Evolutionary conservation across 2,113 vertebrate genomes (phyloP).

Genomic region (Uria lomvia): DNA sequence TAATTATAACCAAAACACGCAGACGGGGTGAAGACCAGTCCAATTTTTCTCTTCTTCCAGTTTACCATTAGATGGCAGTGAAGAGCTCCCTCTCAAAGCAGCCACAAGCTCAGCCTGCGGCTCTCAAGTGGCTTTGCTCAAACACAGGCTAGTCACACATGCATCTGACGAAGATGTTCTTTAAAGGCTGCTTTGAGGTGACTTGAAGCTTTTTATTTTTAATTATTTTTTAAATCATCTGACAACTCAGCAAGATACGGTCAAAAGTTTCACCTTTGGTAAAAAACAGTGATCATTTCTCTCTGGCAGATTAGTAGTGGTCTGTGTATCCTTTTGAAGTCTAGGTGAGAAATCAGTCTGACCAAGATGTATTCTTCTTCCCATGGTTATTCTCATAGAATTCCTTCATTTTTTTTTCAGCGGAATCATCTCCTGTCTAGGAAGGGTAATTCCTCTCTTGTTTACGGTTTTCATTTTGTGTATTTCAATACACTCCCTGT

Average conservation of each 20-base stretch:
- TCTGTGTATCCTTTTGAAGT: background rate
- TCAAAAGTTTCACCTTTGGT: background rate
- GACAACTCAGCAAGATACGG: background rate
- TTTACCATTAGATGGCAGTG: constrained; percentile 47
- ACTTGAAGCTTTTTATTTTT: background rate
- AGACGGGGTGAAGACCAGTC: fast-evolving
- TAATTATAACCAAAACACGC: background rate
- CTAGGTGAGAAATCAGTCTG: background rate
- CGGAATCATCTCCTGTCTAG: background rate
- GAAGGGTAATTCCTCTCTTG: background rate
- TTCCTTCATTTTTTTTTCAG: fast-evolving
- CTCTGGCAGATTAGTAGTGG: background rate
- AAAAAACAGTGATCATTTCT: background rate
- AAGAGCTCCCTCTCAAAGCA: background rate
- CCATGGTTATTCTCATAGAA: background rate
- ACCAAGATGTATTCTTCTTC: background rate
- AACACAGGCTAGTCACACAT: fast-evolving
- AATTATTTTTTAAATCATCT: background rate
- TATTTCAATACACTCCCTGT: background rate
- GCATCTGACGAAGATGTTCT: fast-evolving
- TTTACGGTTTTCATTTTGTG: background rate
- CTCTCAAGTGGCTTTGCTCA: background rate
- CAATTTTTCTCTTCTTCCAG: background rate
- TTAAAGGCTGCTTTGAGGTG: background rate
- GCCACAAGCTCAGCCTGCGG: background rate